Evolutionary conservation across 2,113 vertebrate genomes (phyloP).

Genomic region (Mohoua ochrocephala): DNA sequence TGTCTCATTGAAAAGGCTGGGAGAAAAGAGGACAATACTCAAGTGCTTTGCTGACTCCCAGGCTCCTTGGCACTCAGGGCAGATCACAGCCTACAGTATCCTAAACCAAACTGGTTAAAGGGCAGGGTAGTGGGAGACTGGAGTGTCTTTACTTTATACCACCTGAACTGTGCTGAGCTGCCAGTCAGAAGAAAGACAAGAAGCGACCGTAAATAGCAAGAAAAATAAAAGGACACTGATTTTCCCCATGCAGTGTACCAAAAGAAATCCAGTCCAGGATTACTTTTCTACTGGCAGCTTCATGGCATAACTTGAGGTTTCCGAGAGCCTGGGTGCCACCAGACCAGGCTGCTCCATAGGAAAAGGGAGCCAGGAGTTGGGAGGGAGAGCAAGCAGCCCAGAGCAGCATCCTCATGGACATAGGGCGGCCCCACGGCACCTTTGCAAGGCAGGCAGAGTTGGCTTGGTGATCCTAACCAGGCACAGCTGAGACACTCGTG

Average conservation of each 20-base stretch:
- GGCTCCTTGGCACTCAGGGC: not conserved
- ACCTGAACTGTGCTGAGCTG: not conserved
- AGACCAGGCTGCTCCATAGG: not conserved
- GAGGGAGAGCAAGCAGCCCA: not conserved
- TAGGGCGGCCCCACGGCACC: rapidly evolving
- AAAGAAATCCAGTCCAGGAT: not conserved
- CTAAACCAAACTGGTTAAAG: not conserved
- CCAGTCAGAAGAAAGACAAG: not conserved
- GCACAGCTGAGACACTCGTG: not conserved
- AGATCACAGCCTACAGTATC: not conserved
- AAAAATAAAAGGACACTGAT: not conserved
- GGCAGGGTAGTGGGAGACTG: not conserved
- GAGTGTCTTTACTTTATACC: not conserved
- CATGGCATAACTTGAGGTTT: not conserved
- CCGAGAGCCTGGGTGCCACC: not conserved
- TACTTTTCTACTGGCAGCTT: not conserved
- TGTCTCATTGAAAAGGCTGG: not conserved
- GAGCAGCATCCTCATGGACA: not conserved
- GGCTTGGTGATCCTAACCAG: not conserved
- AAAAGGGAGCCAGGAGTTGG: not conserved
- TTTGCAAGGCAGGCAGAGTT: rapidly evolving
- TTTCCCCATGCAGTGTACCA: not conserved
- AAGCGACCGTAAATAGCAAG: not conserved
- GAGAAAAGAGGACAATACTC: not conserved
- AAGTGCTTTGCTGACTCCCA: not conserved